Evolutionary conservation across 2,888 invertebrate genomes (phyloP).

Genomic region (Mesorhabditis spiculigera): DNA sequence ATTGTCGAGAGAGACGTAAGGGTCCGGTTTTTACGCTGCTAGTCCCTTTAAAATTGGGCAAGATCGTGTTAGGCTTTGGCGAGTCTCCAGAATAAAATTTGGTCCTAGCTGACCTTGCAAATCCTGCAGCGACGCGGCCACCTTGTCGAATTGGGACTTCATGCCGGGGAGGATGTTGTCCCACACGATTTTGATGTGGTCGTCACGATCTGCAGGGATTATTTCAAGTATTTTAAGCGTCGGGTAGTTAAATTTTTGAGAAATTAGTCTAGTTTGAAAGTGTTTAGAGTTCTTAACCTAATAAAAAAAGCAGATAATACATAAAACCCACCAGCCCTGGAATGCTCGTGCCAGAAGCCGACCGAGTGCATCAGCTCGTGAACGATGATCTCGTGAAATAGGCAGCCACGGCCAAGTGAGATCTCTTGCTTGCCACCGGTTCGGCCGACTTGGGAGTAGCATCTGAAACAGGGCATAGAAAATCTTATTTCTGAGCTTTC

Average conservation of each 20-base stretch:
- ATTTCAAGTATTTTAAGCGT: conserved; percentile 9
- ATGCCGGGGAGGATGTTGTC: conserved; percentile 59
- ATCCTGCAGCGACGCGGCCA: conserved; percentile 37
- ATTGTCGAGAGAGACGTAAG: too few relatives aligned
- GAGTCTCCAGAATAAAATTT: too few relatives aligned
- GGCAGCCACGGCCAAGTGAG: conserved; percentile 51
- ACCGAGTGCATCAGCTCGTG: conserved; percentile 54
- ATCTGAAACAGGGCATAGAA: conserved; percentile 48
- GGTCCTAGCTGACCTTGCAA: background rate
- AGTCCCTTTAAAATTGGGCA: too few relatives aligned
- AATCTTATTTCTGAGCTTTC: too few relatives aligned
- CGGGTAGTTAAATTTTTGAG: background rate
- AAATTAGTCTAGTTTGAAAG: background rate
- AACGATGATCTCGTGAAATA: conserved; percentile 57
- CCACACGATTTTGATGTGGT: conserved; percentile 59
- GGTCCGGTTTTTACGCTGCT: too few relatives aligned
- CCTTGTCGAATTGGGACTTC: conserved; percentile 57
- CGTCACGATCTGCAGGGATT: conserved; percentile 58
- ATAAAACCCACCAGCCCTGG: too few relatives aligned
- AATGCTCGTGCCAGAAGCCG: conserved; percentile 58
- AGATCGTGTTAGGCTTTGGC: too few relatives aligned
- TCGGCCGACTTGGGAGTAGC: conserved; percentile 57
- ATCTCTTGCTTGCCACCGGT: conserved; percentile 56
- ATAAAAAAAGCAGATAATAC: background rate
- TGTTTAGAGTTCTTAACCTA: background rate